Percentiles rank a stretch among this genome's conserved stretches.
Conservation (phyloP, 2,888 invertebrate species). For the Tubulanus polymorphus region DNA sequence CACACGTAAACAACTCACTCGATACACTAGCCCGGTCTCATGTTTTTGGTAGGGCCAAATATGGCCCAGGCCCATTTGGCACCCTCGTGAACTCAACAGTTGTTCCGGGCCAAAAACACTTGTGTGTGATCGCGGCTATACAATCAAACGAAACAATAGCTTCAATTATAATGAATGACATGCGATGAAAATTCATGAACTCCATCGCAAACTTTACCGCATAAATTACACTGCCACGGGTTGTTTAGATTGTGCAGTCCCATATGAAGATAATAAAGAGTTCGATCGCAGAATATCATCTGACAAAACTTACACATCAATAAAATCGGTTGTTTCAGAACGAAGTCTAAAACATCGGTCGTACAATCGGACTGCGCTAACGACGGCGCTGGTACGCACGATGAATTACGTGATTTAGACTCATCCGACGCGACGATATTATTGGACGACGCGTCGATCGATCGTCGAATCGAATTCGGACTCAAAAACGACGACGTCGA, state of each 20-base stretch:
- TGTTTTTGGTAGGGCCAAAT: no score
- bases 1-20: no score
- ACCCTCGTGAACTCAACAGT: no score
- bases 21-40: no score
- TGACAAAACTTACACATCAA: slow-evolving; percentile 78
- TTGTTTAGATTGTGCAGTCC: slow-evolving; percentile 96
- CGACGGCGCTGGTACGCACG: not conserved
- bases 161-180: slow-evolving; percentile 41
- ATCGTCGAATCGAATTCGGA: not conserved
- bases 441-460: no score
- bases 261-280: slow-evolving; percentile 93
- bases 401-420: not conserved
- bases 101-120: no score
- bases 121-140: no score
- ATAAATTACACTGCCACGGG: slow-evolving; percentile 97
- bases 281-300: slow-evolving; percentile 92
- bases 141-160: no score
- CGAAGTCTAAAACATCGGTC: slow-evolving; percentile 5
- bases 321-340: slow-evolving; percentile 9
- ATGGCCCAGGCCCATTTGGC: no score
- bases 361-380: not conserved
- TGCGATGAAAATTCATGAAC: slow-evolving; percentile 86
- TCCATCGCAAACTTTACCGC: slow-evolving; percentile 90
- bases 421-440: no score
- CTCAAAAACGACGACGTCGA: not conserved